Evolutionary conservation across 2,888 invertebrate species (phyloP).

Genomic region (Lysandra coridon): DNA sequence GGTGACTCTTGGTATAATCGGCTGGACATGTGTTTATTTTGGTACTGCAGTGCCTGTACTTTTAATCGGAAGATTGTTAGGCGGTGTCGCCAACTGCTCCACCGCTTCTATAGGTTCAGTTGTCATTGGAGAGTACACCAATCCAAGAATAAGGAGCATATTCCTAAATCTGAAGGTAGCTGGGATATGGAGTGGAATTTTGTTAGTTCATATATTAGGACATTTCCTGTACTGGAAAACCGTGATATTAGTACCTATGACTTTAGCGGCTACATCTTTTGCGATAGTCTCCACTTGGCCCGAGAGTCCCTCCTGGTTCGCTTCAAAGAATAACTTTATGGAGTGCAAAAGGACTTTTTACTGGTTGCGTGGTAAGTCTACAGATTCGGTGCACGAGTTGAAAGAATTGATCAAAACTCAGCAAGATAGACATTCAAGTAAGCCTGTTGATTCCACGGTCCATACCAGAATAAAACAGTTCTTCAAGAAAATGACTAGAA

Average conservation of each 20-base stretch:
- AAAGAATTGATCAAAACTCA: constrained; percentile 52
- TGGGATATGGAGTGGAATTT: constrained; percentile 51
- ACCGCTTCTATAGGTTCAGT: constrained; percentile 54
- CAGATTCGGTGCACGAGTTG: constrained; percentile 47
- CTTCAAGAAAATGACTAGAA: constrained; percentile 51
- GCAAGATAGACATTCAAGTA: constrained; percentile 42
- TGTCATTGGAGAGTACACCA: constrained; percentile 58
- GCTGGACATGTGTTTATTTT: constrained; percentile 53
- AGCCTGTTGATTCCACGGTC: constrained; percentile 35
- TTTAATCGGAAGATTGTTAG: constrained; percentile 50
- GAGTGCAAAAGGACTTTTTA: constrained; percentile 73
- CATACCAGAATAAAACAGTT: constrained; percentile 40
- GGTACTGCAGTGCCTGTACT: constrained; percentile 48
- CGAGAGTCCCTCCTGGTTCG: constrained; percentile 83
- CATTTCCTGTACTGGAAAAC: constrained; percentile 52
- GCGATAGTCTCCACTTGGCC: constrained; percentile 67
- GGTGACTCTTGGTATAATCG: constrained; percentile 51
- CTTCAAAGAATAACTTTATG: constrained; percentile 66
- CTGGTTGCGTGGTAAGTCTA: constrained; percentile 69
- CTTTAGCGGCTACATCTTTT: constrained; percentile 49
- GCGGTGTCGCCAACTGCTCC: constrained; percentile 51
- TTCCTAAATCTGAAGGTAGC: constrained; percentile 60
- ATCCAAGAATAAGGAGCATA: constrained; percentile 56
- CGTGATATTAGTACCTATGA: constrained; percentile 47
- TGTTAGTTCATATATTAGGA: constrained; percentile 50